Base-by-base conservation (phyloP, 2,113 vertebrate genomes). In the Prochilodus magdalenae region DNA sequence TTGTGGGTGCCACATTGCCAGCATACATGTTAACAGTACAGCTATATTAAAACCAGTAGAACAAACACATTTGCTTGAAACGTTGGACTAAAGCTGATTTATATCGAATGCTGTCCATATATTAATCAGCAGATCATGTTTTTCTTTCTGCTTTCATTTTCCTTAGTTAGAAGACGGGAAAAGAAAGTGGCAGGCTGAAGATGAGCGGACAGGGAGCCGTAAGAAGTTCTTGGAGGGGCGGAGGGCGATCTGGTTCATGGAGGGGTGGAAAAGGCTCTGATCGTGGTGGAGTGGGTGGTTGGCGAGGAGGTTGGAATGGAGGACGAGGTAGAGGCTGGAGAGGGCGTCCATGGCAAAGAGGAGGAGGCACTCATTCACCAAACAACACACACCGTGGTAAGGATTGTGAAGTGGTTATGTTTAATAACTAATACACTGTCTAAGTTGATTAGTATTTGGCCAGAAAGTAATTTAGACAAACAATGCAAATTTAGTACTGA, bases 191-290 rank as follows among this genome's bases (percentile, higher is more conserved):
- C 22, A 77, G 71, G 33, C 26, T 26, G 83, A 79, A 4, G 7
- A 94, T 95, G 93, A 94, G 86, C 82, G 82, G 83, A 81, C 85
- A 82, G 22, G 85, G 75, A 36, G 57, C 85, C 57, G 87, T 85
- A 0, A 93, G 94, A 92, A 89, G 91, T 85, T 91, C 91, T 4
- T 73, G 65, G 66, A 65, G 73, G 36, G n/a, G 71, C 11, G 90
- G 91, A 79, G 87, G 82, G 67, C 92, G 93, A 88, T 89, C 88
- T 82, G 87, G 87, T 33, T 84, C 77, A 14, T 75, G 87, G 16
- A 82, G 85, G 55, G 77, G 85, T 47, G 75, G 88, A 6, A 90
- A 92, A 18, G 88, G 93, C 5, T 26, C 79, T 49, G 78, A 57
- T 11, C 91, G 91, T 77, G 83, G 91, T 0, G 83, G 91, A 49